phyloP scores from a whole-genome alignment of 2,888 invertebrate species.

The Oligia strigilis region DNA sequence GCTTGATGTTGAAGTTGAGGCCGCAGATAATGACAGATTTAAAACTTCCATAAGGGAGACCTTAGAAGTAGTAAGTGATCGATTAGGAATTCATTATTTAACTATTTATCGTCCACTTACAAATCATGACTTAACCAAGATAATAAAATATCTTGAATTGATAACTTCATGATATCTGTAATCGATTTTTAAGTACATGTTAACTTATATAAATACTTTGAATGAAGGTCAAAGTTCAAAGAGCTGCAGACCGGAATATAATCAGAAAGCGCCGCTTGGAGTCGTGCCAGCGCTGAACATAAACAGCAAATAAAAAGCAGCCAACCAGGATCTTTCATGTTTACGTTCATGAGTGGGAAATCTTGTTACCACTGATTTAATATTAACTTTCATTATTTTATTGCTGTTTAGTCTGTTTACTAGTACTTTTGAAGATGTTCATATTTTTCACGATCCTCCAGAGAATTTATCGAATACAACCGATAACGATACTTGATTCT shows the following conservation, averaged over 20 bases:
- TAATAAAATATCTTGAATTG: constrained; percentile 32
- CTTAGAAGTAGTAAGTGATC: not conserved
- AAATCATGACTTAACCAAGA: constrained; percentile 36
- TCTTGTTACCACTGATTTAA: constrained; percentile 41
- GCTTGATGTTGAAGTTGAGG: not conserved
- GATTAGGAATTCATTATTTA: constrained; percentile 8
- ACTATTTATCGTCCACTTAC: constrained; percentile 10
- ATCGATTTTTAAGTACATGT: constrained; percentile 43
- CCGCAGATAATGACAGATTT: not conserved
- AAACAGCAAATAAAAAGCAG: constrained; percentile 56
- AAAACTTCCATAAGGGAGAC: not conserved
- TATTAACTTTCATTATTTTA: constrained; percentile 15
- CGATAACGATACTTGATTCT: constrained; percentile 19
- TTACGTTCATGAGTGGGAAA: constrained; percentile 43
- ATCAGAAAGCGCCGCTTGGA: constrained; percentile 54
- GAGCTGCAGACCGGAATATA: constrained; percentile 49
- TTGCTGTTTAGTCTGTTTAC: constrained; percentile 7
- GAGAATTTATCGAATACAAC: not conserved
- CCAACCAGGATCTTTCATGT: constrained; percentile 54
- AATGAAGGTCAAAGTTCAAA: constrained; percentile 57
- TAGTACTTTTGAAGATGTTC: not conserved
- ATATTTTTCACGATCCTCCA: not conserved
- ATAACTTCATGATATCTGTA: constrained; percentile 36
- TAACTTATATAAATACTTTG: constrained; percentile 36
- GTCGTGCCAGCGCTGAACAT: constrained; percentile 38